Evolutionary conservation across 2,888 invertebrate species (phyloP), one percentile per base, ranked within the genome.

Genomic region (Pollenia amentaria): DNA sequence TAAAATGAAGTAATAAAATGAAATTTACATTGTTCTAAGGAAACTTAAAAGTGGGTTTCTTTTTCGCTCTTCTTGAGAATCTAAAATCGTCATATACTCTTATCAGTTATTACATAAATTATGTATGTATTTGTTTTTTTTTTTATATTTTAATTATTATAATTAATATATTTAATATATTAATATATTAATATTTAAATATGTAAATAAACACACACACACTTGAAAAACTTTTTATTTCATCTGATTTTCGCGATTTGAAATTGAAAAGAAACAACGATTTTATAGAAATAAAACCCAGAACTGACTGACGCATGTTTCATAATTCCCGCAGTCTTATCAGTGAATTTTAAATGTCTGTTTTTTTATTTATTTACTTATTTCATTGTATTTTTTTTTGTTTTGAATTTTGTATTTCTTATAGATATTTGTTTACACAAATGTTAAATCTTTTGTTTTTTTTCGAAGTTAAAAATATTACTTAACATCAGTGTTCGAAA

Each of bases 311-410:
- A 78, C 78, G 67, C 78, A 77, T 65, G 44, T 65, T 77, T 44
- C n/a, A 11, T 67, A 53, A 76, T 64, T 9, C 16, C 55, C 29
- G 40, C n/a, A 69, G 55, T 78, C 78, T 78, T 78, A 77, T 77
- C 77, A 77, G 67, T 67, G 46, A 67, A 57, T 53, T 76, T 57
- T 3, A 42, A 51, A 44, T 16, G 18, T 12, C 12, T 72, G 11
- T 44, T 55, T 44, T 57, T 57, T 38, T 57, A 29, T 12, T 18
- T 12, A 38, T 6, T 62, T 60, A 60, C 42, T 6, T 29, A n/a
- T 48, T 60, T 21, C 0, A 11, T 21, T 70, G 38, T 40, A 7
- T 60, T n/a, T 7, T 46, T 76, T 48, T 40, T 29, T 12, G n/a
- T 14, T 10, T 46, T 42, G 29, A 51, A 7, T 76, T 57, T 46